These are phyloP conservation scores for Poeciliopsis turrubarensis DNA, from an alignment of 2,113 vertebrate genomes.

Conservation along the genomic window DNA sequence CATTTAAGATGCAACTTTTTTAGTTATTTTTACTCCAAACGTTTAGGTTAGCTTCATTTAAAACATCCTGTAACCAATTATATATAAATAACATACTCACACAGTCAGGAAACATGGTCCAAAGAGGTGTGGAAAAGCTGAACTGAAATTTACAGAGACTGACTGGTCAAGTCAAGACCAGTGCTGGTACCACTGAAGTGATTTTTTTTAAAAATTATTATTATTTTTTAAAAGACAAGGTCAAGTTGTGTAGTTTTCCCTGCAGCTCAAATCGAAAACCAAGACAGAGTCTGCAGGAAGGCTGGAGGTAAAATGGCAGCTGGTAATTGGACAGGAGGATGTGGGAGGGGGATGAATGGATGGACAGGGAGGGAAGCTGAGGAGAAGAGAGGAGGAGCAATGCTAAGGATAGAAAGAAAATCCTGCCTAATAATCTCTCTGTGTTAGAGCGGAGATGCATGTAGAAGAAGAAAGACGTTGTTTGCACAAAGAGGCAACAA, in stretches of 20 bases:
- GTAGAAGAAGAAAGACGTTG: slow-evolving; percentile 17
- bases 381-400: slow-evolving; percentile 29
- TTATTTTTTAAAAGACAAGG: neutral
- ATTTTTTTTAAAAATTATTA: too few species aligned
- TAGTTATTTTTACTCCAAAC: neutral
- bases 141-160: slow-evolving; percentile 11
- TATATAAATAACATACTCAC: slow-evolving; percentile 66
- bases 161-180: slow-evolving; percentile 9
- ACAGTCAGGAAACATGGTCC: slow-evolving; percentile 74
- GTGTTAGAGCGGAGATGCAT: neutral
- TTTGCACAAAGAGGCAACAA: slow-evolving; percentile 23
- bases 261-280: slow-evolving; percentile 3
- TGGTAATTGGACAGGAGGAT: slow-evolving; percentile 38
- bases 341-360: slow-evolving; percentile 1
- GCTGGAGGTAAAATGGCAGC: slow-evolving; percentile 62
- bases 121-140: slow-evolving; percentile 29
- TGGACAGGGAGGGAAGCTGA: slow-evolving; percentile 16
- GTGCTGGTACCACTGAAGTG: neutral
- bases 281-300: slow-evolving; percentile 12
- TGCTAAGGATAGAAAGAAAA: slow-evolving; percentile 88
- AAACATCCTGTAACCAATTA: neutral
- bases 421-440: slow-evolving; percentile 81
- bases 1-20: neutral
- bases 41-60: neutral
- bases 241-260: neutral